phyloP scores from a whole-genome alignment of 2,113 vertebrate genomes.

The cat (Felis catus) region DNA sequence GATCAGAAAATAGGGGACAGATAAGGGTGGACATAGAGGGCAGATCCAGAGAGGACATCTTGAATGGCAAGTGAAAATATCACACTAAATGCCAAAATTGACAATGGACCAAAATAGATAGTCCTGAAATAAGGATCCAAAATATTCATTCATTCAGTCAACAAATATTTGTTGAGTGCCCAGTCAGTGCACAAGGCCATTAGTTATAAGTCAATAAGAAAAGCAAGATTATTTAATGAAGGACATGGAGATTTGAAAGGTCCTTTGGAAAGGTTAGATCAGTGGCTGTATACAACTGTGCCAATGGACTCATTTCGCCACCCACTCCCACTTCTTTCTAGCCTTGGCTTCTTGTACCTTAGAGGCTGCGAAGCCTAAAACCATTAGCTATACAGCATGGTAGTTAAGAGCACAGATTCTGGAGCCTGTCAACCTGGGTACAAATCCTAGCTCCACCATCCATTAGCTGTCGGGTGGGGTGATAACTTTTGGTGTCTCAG shows the following conservation, averaged over 20 bases:
- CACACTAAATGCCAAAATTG: not conserved
- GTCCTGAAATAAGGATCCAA: not conserved
- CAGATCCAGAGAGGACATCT: not conserved
- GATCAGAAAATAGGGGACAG: not conserved
- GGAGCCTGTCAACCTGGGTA: not conserved
- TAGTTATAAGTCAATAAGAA: not conserved
- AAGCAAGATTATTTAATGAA: conserved; percentile 33
- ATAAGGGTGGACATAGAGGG: not conserved
- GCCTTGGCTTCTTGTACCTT: not conserved
- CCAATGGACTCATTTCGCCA: not conserved
- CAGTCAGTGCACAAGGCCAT: not conserved
- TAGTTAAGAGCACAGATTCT: not conserved
- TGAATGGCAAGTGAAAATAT: not conserved
- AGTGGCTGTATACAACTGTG: not conserved
- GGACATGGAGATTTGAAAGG: not conserved
- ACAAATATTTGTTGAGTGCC: not conserved
- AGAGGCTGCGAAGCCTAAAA: not conserved
- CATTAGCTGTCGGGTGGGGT: not conserved
- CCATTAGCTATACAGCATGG: not conserved
- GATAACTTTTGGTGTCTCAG: not conserved
- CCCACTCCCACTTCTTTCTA: not conserved
- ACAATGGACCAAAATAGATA: not conserved
- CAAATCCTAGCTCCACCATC: not conserved
- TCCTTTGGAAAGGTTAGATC: conserved; percentile 5
- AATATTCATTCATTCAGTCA: not conserved